Evolutionary conservation across 2,888 invertebrate species (phyloP), one percentile per base, ranked within the genome.

Genomic region (Xylota segnis): DNA sequence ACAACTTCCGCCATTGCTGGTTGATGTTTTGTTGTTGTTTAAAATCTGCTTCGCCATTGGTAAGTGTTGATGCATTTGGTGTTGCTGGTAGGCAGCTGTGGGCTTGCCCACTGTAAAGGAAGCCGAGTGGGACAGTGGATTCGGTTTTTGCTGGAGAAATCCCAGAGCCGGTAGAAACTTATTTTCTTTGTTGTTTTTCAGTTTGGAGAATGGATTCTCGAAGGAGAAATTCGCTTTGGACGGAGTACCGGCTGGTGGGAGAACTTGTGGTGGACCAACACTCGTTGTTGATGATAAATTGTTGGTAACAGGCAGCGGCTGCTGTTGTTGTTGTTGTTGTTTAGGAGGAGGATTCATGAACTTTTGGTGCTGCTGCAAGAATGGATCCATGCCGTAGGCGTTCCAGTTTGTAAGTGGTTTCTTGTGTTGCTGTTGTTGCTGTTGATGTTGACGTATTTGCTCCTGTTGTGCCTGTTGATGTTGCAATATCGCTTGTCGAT

Each of bases 331-430:
- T 23, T 83, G 81, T 7, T 77, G 58, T 40, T 89, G 87, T 12
- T 37, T 37, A 10, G 37, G 37, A 7, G 2, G 5, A n/a, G 34
- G 58, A 56, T 54, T 72, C 0, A 66, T 16, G 10, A 70, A 50
- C 50, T 75, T 82, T 43, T 75, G 88, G 14, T 87, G 88, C n/a
- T 88, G 88, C 23, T 89, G 90, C 87, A 89, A 87, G 47, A 90
- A 90, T 10, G 91, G 89, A 88, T 91, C 91, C 63, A 88, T 88
- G 32, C 90, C 91, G 58, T 91, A 92, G 0, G 91, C 88, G 40
- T 90, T 91, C 92, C 91, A 91, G 70, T 90, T 92, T 5, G 92
- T 86, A 66, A 92, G 91, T 4, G 91, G 89, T 14, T 91, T 90
- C 77, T 91, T 92, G 54, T 90, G 91, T 59, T 91, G 83, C 7